Conservation (phyloP, 2,797 vertebrate species). For the Sternarchorhynchus goeldii region DNA sequence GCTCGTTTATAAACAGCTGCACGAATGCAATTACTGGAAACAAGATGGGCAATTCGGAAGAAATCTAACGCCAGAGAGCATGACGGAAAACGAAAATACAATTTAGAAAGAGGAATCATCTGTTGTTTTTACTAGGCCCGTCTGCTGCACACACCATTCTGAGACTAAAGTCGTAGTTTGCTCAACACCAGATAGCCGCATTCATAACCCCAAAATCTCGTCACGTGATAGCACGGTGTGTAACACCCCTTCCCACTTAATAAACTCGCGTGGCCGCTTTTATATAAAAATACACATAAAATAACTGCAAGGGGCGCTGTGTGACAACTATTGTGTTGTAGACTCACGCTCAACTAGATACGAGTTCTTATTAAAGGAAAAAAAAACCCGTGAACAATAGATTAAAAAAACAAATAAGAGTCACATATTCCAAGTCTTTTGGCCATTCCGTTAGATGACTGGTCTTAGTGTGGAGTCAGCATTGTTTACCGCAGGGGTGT, state of each 20-base stretch:
- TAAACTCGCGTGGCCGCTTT: background rate
- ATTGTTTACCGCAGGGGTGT: constrained; percentile 42
- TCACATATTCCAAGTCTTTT: background rate
- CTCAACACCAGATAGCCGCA: too few relatives aligned
- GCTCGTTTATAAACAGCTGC: constrained; percentile 25
- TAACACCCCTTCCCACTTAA: too few relatives aligned
- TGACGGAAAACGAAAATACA: too few relatives aligned
- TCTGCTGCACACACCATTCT: too few relatives aligned
- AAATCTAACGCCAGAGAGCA: too few relatives aligned
- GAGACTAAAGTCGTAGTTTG: too few relatives aligned
- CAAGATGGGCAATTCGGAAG: background rate
- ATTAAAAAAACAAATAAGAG: background rate
- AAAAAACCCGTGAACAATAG: background rate
- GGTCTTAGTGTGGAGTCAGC: constrained; percentile 14
- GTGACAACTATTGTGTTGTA: constrained; percentile 33
- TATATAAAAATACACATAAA: background rate
- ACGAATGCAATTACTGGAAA: constrained; percentile 2
- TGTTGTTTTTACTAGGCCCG: too few relatives aligned
- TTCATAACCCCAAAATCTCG: too few relatives aligned
- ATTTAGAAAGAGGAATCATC: too few relatives aligned
- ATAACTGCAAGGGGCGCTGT: constrained; percentile 54
- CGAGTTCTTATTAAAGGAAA: constrained; percentile 3
- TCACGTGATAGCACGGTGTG: too few relatives aligned
- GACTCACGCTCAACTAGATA: background rate
- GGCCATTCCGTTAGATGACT: constrained; percentile 11